These are phyloP conservation scores for Rhizoglyphus robini DNA, from an alignment of 1,140 invertebrate genomes.

Conservation along the genomic window DNA sequence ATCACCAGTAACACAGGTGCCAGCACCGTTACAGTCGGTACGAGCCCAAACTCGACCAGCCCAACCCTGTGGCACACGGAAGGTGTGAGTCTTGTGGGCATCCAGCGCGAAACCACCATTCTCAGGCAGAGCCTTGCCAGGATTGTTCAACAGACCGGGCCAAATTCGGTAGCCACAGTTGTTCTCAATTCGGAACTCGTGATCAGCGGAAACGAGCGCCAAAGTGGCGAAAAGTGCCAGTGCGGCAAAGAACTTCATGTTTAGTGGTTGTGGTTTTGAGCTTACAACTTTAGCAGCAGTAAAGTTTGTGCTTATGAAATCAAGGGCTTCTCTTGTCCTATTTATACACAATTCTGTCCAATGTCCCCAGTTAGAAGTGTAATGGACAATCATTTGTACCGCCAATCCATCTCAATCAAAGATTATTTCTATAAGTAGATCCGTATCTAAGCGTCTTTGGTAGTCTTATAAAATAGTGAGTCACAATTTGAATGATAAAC, in stretches of 20 bases:
- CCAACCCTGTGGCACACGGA: slow-evolving; percentile 22
- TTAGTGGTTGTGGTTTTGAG: too few relatives aligned
- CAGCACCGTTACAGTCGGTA: slow-evolving; percentile 32
- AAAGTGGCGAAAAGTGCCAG: neutral
- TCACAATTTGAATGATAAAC: too few relatives aligned
- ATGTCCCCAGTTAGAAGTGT: too few relatives aligned
- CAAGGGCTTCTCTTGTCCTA: too few relatives aligned
- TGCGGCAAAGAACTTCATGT: neutral
- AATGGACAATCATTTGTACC: too few relatives aligned
- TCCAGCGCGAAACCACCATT: neutral
- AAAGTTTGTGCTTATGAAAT: too few relatives aligned
- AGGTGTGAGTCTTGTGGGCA: neutral
- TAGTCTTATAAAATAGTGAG: too few relatives aligned
- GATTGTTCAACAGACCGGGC: neutral
- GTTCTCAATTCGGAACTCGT: neutral
- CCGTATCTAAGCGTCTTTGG: too few relatives aligned
- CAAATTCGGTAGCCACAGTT: neutral
- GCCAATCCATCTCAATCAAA: too few relatives aligned
- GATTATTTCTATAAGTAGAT: too few relatives aligned
- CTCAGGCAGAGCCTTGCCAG: neutral
- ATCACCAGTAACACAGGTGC: slow-evolving; percentile 33
- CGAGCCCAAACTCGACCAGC: slow-evolving; percentile 34
- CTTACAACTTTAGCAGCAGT: too few relatives aligned
- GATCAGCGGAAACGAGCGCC: neutral
- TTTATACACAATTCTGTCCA: too few relatives aligned